phyloP scores from a whole-genome alignment of 1,140 invertebrate genomes.

The Calephelis virginiensis region DNA sequence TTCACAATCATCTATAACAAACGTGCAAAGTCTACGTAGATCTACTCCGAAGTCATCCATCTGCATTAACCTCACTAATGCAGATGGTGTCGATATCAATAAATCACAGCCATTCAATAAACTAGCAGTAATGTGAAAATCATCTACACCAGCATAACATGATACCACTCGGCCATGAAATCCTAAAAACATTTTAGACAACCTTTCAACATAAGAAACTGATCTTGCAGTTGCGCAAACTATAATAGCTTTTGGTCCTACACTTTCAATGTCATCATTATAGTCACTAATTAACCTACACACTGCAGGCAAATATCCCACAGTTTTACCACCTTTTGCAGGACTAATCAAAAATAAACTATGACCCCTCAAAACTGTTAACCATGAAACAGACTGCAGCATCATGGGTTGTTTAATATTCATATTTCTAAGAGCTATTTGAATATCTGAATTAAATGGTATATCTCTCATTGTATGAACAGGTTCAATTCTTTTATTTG shows the following conservation, averaged over 20 bases:
- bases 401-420: slow-evolving; percentile 46
- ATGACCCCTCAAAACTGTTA: slow-evolving; percentile 65
- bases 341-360: slow-evolving; percentile 71
- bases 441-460: slow-evolving; percentile 51
- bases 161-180: slow-evolving; percentile 43
- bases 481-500: slow-evolving; percentile 50
- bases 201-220: slow-evolving; percentile 41
- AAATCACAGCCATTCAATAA: slow-evolving; percentile 62
- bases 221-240: slow-evolving; percentile 61
- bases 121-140: slow-evolving; percentile 43
- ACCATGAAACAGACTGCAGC: slow-evolving; percentile 73
- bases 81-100: slow-evolving; percentile 52
- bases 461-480: slow-evolving; percentile 45
- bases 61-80: slow-evolving; percentile 52
- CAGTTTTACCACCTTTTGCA: slow-evolving; percentile 72
- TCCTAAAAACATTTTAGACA: slow-evolving; percentile 50
- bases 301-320: slow-evolving; percentile 75
- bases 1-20: slow-evolving; percentile 65
- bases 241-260: slow-evolving; percentile 55
- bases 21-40: slow-evolving; percentile 45
- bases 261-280: slow-evolving; percentile 29
- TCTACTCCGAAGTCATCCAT: slow-evolving; percentile 51
- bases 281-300: slow-evolving; percentile 62
- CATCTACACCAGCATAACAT: slow-evolving; percentile 56
- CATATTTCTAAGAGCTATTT: slow-evolving; percentile 48